Conservation (phyloP, 2,888 invertebrate genomes). For the Meta bourneti region DNA sequence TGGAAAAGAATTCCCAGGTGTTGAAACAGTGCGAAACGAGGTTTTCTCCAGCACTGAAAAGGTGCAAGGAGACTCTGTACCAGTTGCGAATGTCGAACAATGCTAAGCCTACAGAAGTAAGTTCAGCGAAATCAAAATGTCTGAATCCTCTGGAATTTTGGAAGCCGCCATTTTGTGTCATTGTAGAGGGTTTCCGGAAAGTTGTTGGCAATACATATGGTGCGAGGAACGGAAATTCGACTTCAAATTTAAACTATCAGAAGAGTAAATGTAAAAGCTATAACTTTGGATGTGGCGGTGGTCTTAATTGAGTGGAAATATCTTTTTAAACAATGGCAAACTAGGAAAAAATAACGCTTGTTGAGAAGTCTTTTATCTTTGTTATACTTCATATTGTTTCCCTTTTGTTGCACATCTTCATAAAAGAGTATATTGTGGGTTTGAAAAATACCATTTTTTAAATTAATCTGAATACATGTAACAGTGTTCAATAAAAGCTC, state of each 20-base stretch:
- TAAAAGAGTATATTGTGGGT: too few relatives aligned
- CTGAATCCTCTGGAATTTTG: too few relatives aligned
- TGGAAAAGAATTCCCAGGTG: neutral
- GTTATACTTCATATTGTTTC: too few relatives aligned
- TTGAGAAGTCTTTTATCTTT: too few relatives aligned
- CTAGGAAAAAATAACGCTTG: too few relatives aligned
- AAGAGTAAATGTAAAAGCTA: neutral
- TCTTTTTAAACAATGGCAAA: too few relatives aligned
- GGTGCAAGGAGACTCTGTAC: neutral
- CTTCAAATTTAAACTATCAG: neutral
- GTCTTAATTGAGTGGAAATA: too few relatives aligned
- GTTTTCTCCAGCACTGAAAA: neutral
- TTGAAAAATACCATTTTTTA: too few relatives aligned
- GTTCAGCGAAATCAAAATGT: slow-evolving; percentile 4
- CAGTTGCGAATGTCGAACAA: slow-evolving; percentile 12
- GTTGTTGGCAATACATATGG: neutral
- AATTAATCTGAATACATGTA: too few relatives aligned
- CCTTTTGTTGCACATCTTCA: too few relatives aligned
- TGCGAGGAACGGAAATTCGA: neutral
- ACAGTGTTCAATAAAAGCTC: too few relatives aligned
- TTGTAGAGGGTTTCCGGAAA: neutral
- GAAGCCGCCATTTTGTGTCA: neutral
- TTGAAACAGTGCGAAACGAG: neutral
- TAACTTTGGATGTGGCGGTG: too few relatives aligned
- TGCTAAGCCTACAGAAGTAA: neutral